A percentile compares a stretch with the other conserved stretches of the same genome.
These are phyloP conservation scores for Cyaniris semiargus DNA, from an alignment of 2,888 invertebrate genomes.

Conservation along the genomic window DNA sequence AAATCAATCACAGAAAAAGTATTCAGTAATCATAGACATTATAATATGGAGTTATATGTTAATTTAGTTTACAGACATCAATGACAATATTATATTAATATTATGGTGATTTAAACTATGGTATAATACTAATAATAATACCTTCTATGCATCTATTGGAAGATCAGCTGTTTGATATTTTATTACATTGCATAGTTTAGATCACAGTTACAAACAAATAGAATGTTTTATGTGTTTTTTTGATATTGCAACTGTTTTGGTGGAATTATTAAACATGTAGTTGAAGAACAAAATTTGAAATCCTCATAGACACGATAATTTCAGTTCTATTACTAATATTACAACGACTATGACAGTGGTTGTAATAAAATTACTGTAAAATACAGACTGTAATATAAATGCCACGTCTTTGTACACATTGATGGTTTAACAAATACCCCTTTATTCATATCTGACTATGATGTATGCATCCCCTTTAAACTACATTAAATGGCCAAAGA, in stretches of 20 bases:
- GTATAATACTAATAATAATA: neutral
- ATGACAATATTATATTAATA: neutral
- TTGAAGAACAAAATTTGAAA: neutral
- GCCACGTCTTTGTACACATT: neutral
- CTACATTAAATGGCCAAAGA: neutral
- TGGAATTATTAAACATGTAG: neutral
- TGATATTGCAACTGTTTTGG: too few relatives aligned
- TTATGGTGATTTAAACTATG: neutral
- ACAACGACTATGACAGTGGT: neutral
- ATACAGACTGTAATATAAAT: neutral
- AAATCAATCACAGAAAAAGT: constrained; percentile 24
- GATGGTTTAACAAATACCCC: neutral
- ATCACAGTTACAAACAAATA: neutral
- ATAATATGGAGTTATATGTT: constrained; percentile 6
- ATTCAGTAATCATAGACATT: constrained; percentile 1
- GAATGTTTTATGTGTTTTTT: neutral
- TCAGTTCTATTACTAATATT: too few relatives aligned
- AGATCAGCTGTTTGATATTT: constrained; percentile 11
- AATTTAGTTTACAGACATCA: constrained; percentile 15
- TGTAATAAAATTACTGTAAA: neutral
- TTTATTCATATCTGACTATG: neutral
- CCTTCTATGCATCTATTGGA: constrained; percentile 1
- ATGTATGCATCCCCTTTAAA: neutral
- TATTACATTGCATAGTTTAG: constrained; percentile 9
- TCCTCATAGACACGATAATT: neutral